A percentile compares a stretch with the other conserved stretches of the same genome.
Conservation (phyloP, 2,797 vertebrate species). For the Poecilia velifera region DNA sequence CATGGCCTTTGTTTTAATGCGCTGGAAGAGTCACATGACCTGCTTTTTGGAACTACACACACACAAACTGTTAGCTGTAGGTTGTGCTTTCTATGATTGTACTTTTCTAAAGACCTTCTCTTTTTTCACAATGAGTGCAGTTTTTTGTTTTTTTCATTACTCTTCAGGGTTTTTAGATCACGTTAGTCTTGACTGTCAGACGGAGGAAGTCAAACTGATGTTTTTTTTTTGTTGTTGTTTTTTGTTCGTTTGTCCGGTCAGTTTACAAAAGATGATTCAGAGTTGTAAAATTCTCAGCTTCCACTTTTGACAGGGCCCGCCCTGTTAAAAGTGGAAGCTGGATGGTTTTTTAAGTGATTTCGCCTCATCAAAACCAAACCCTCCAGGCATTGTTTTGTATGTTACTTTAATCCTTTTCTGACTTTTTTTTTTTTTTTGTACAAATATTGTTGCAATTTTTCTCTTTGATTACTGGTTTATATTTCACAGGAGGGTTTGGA, state of each 20-base stretch:
- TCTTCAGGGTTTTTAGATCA: conserved; percentile 59
- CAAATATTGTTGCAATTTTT: conserved; percentile 18
- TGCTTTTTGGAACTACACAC: conserved; percentile 48
- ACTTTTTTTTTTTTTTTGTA: not conserved
- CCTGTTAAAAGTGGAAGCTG: not conserved
- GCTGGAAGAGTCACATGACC: conserved; percentile 64
- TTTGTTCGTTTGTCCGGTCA: conserved; percentile 24
- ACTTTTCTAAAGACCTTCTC: conserved; percentile 69
- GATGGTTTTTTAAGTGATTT: not conserved
- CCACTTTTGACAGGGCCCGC: conserved; percentile 8
- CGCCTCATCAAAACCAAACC: not conserved
- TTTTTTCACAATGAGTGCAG: conserved; percentile 29
- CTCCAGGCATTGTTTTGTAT: not conserved
- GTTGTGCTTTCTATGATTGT: conserved; percentile 74
- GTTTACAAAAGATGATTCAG: conserved; percentile 27
- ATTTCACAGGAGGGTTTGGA: not conserved
- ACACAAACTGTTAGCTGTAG: conserved; percentile 66
- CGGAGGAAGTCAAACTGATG: conserved; percentile 34
- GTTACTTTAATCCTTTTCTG: not conserved
- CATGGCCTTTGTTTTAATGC: conserved; percentile 51
- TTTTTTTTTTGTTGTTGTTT: not conserved
- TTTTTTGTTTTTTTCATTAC: conserved; percentile 39
- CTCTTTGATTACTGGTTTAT: not conserved
- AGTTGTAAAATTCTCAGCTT: conserved; percentile 13
- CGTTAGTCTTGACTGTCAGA: conserved; percentile 42